Conservation (phyloP, 2,113 vertebrate genomes). For the Hippocampus comes region DNA sequence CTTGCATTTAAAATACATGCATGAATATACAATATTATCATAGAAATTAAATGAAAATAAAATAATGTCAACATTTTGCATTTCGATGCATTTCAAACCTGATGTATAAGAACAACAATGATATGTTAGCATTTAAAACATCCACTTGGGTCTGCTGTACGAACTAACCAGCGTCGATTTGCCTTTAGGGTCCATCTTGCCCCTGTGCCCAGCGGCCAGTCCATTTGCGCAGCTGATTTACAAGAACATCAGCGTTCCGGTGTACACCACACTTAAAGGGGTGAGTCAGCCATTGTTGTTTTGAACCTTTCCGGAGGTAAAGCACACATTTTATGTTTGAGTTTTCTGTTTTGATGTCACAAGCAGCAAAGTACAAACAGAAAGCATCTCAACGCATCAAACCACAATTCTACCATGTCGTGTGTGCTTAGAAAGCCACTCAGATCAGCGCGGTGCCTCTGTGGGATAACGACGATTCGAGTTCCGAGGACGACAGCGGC, state of each 20-base stretch:
- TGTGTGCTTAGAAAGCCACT: constrained; percentile 77
- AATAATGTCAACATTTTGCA: too few relatives aligned
- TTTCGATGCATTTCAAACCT: background rate
- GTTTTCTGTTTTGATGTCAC: too few relatives aligned
- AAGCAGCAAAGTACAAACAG: too few relatives aligned
- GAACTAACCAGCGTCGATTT: background rate
- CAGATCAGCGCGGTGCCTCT: constrained; percentile 86
- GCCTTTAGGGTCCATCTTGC: constrained; percentile 69
- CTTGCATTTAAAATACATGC: background rate
- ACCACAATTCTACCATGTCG: too few relatives aligned
- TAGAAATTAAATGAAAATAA: too few relatives aligned
- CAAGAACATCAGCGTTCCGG: constrained; percentile 82
- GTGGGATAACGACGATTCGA: constrained; percentile 79
- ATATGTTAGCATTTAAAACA: background rate
- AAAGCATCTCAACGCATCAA: too few relatives aligned
- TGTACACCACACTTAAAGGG: constrained; percentile 86
- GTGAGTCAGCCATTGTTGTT: constrained; percentile 61
- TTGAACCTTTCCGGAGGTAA: too few relatives aligned
- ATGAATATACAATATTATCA: too few relatives aligned
- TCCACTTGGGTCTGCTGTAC: background rate
- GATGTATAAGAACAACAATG: background rate
- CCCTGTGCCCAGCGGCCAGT: constrained; percentile 69
- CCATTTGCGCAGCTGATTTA: constrained; percentile 81
- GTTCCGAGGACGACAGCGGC: constrained; percentile 86
- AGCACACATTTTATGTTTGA: too few relatives aligned